A percentile compares a stretch with the other conserved stretches of the same genome.
Conservation (phyloP, 1,140 invertebrate species). For the Lineus longissimus region DNA sequence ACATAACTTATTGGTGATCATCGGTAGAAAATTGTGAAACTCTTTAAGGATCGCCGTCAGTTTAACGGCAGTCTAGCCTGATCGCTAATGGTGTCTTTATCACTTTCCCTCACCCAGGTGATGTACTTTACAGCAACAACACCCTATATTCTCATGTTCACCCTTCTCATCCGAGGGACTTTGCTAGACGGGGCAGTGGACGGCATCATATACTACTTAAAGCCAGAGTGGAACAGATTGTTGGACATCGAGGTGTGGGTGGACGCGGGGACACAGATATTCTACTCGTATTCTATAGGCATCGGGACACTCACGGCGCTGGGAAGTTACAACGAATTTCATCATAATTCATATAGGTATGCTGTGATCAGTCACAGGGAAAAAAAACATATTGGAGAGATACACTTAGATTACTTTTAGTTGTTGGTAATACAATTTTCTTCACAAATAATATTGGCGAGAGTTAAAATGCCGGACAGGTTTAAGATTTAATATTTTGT, state of each 20-base stretch:
- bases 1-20: too few species aligned
- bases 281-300: conserved; percentile 72
- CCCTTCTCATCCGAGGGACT: conserved; percentile 44
- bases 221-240: conserved; percentile 65
- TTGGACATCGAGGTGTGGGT: conserved; percentile 62
- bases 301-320: conserved; percentile 73
- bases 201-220: conserved; percentile 67
- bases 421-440: too few species aligned
- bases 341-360: conserved; percentile 60
- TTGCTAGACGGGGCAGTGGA: conserved; percentile 45
- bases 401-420: too few species aligned
- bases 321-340: conserved; percentile 74
- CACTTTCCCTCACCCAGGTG: too few species aligned
- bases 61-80: too few species aligned
- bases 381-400: neutral
- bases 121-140: conserved; percentile 42
- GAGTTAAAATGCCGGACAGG: too few species aligned
- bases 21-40: too few species aligned
- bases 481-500: too few species aligned
- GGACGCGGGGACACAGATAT: conserved; percentile 68
- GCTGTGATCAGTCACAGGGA: neutral
- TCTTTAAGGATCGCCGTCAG: too few species aligned
- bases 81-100: too few species aligned
- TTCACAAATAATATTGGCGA: too few species aligned
- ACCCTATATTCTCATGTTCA: conserved; percentile 50